Conservation (phyloP, 2,888 invertebrate genomes). For the Bhutanitis thaidina region DNA sequence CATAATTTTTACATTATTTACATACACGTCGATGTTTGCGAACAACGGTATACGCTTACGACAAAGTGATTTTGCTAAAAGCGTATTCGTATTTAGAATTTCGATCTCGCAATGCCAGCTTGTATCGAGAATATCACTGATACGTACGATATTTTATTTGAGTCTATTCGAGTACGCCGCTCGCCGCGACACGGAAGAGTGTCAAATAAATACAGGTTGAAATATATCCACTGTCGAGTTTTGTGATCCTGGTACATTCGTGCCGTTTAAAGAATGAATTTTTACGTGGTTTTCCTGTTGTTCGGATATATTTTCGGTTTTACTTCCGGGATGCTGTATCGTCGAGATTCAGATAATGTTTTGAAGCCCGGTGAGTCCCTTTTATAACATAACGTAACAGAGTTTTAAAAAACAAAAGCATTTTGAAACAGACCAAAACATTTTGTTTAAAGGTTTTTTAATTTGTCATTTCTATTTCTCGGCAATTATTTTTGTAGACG, state of each 20-base stretch:
- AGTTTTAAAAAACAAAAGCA: no score
- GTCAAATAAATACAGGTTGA: constrained; percentile 74
- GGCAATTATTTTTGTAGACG: no score
- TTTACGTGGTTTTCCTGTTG: constrained; percentile 67
- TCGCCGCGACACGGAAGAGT: constrained; percentile 61
- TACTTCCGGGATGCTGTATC: constrained; percentile 64
- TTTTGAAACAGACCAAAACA: no score
- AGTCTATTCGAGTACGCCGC: constrained; percentile 55
- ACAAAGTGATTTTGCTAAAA: constrained; percentile 63
- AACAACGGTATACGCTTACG: constrained; percentile 48
- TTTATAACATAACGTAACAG: no score
- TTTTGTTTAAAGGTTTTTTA: no score
- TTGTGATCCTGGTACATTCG: constrained; percentile 64
- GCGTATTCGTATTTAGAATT: constrained; percentile 74
- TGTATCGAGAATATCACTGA: constrained; percentile 66
- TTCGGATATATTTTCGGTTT: constrained; percentile 61
- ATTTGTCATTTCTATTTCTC: no score
- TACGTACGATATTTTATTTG: constrained; percentile 73
- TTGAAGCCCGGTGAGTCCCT: constrained; percentile 63
- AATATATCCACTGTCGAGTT: constrained; percentile 64
- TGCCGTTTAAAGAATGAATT: constrained; percentile 70
- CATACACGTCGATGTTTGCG: constrained; percentile 23
- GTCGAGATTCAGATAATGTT: constrained; percentile 64
- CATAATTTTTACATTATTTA: no score
- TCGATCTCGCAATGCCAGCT: constrained; percentile 61